Conservation (phyloP, 2,888 invertebrate genomes). For the Pseudococcus jackbeardsleyi region DNA sequence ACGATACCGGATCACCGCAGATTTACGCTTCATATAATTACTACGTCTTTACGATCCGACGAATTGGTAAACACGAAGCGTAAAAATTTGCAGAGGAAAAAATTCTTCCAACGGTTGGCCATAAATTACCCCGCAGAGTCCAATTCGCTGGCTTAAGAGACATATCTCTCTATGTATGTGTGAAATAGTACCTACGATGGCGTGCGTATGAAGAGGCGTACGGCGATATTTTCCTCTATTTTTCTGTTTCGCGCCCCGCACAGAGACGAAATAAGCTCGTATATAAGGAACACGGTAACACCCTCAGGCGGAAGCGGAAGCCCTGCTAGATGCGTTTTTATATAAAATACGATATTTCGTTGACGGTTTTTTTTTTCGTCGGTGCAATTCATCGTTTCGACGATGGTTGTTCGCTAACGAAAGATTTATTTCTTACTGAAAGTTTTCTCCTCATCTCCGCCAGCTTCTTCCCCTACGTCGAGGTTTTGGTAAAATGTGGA, state of each 20-base stretch:
- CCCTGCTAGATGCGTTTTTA: constrained; percentile 43
- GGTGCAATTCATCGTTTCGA: constrained; percentile 12
- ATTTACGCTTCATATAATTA: constrained; percentile 35
- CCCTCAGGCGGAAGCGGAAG: constrained; percentile 55
- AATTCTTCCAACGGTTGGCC: neutral
- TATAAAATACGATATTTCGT: constrained; percentile 45
- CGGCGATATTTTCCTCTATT: neutral
- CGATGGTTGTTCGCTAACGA: neutral
- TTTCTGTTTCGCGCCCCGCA: neutral
- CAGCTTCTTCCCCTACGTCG: neutral
- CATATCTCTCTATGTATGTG: neutral
- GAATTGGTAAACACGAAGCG: constrained; percentile 24
- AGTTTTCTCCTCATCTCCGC: neutral
- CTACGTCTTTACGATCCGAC: neutral
- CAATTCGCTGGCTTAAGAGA: constrained; percentile 18
- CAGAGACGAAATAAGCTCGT: constrained; percentile 18
- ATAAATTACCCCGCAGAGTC: constrained; percentile 15
- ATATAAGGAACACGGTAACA: constrained; percentile 22
- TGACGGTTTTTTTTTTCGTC: neutral
- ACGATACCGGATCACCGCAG: neutral
- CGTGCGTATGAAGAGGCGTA: neutral
- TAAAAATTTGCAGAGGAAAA: constrained; percentile 28
- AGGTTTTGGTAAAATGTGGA: neutral
- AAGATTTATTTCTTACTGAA: constrained; percentile 22
- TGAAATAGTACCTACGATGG: constrained; percentile 13